Evolutionary conservation across 1,140 invertebrate species (phyloP), one percentile per base, ranked within the genome.

Genomic region (Nebria ingens): DNA sequence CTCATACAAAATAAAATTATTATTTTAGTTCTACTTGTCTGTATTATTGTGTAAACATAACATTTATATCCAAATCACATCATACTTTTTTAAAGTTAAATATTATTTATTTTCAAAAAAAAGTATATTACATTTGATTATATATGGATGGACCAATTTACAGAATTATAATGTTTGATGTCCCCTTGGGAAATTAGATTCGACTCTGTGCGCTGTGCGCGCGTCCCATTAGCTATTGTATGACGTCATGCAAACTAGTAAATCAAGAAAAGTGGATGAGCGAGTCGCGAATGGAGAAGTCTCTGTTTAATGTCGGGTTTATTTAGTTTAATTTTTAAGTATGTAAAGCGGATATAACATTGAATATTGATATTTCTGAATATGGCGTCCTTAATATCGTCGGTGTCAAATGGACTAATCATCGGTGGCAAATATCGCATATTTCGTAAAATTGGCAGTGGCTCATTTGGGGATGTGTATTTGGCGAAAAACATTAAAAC

Each of bases 391-490:
- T 11, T 45, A 45, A 45, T 45, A 17, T 34, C 25, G 6, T 34
- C 13, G 6, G 51, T 17, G 21, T 3, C 2, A 4, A 53, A 53
- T 13, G 52, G 22, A 6, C 21, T 53, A 15, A 76, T 90, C 64
- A 85, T 93, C 63, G 88, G 85, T 60, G 81, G 81, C 62, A 92
- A 93, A 73, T 97, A 97, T 73, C 84, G 91, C 67, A 80, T 97
- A 59, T 85, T 94, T 61, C 78, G 93, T 61, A 95, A 94, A 79
- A 96, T 97, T 64, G 94, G 90, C 67, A 93, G 90, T 68, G 94
- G 94, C 60, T 97, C 93, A 1, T 98, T 98, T 74, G 95, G 94
- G 66, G 93, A 97, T 73, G 97, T 98, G 68, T 97, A 93, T 73
- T 78, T 97, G 61, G 92, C 87, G 57, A 92, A 95, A 71, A 95